phyloP scores from a whole-genome alignment of 2,113 vertebrate species.

The Hiodon alosoides region DNA sequence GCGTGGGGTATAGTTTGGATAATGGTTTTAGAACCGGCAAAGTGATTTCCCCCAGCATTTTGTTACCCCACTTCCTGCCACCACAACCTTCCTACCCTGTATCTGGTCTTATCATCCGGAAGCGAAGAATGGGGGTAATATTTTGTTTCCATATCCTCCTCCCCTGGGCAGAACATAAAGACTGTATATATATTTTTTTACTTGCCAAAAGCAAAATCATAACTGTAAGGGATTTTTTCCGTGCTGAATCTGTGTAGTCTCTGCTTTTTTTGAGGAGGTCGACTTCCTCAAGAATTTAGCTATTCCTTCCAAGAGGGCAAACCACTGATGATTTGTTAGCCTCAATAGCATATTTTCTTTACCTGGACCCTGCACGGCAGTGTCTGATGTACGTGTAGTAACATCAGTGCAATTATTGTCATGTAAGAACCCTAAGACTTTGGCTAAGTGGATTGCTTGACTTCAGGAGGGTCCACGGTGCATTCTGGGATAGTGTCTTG shows the following conservation, averaged over 20 bases:
- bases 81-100: too few relatives aligned
- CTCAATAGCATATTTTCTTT: too few relatives aligned
- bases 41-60: too few relatives aligned
- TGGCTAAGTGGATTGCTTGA: background rate
- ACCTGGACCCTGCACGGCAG: background rate
- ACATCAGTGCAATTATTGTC: background rate
- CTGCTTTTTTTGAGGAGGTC: background rate
- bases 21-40: too few relatives aligned
- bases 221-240: background rate
- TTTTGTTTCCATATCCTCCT: too few relatives aligned
- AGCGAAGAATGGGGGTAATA: too few relatives aligned
- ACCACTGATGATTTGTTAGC: too few relatives aligned
- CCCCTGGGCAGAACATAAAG: too few relatives aligned
- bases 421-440: too few relatives aligned
- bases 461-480: background rate
- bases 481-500: background rate
- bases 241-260: background rate
- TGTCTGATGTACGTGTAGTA: background rate
- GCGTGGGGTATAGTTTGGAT: background rate
- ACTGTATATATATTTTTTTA: too few relatives aligned
- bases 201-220: background rate
- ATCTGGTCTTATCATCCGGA: too few relatives aligned
- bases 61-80: too few relatives aligned
- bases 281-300: background rate
- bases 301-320: background rate